These are phyloP conservation scores for Metridium senile DNA, from an alignment of 92 coral and sea anemone species.

Conservation along the genomic window DNA sequence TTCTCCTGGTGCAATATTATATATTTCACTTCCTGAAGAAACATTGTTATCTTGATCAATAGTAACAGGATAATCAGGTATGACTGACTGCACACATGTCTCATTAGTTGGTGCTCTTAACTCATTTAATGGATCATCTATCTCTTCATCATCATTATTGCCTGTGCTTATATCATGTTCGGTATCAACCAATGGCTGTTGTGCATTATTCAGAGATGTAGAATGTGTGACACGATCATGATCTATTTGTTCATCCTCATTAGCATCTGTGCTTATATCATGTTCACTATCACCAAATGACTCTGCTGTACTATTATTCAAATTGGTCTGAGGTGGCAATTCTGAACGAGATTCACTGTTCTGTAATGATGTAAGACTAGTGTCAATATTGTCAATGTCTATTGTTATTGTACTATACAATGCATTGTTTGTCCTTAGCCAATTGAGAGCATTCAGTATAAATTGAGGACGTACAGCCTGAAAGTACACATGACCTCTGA, in stretches of 20 bases:
- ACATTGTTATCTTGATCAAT: conserved; percentile 19
- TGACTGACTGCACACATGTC: conserved; percentile 55
- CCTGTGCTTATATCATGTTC: conserved; percentile 6
- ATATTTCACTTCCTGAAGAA: conserved; percentile 56
- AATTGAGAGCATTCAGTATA: conserved; percentile 35
- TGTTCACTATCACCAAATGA: background rate
- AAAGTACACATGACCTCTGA: conserved; percentile 67
- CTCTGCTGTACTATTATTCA: conserved; percentile 18
- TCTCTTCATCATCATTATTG: conserved; percentile 39
- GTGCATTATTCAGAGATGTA: too few relatives aligned
- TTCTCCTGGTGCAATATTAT: conserved; percentile 52
- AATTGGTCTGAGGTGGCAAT: background rate
- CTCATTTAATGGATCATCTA: conserved; percentile 60
- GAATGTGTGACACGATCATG: background rate
- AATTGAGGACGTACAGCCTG: conserved; percentile 62
- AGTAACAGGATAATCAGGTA: conserved; percentile 68
- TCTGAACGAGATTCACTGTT: background rate
- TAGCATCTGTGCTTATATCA: background rate
- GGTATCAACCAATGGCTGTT: background rate
- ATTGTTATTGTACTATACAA: conserved; percentile 36
- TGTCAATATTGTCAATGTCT: conserved; percentile 38
- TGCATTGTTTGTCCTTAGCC: conserved; percentile 36
- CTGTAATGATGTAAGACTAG: conserved; percentile 18
- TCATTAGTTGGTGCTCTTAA: conserved; percentile 51
- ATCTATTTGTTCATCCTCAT: background rate